phyloP scores from a whole-genome alignment of 2,888 invertebrate species.

The Rhynchonema sp. region DNA sequence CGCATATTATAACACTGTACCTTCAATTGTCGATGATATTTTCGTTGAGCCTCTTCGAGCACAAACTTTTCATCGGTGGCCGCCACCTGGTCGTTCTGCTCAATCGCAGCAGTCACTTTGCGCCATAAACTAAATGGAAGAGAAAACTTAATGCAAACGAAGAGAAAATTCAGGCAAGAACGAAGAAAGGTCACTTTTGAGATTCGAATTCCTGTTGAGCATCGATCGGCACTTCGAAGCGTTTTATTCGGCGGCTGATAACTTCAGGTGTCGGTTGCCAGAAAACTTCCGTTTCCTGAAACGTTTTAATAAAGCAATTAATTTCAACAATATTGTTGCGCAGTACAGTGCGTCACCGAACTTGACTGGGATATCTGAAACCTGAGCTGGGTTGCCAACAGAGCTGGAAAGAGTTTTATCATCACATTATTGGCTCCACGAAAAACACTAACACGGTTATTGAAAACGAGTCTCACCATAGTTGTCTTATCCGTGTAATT shows the following conservation, averaged over 20 bases:
- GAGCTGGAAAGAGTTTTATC: no score
- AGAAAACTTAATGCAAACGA: no score
- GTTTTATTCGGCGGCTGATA: constrained; percentile 49
- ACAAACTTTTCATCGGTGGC: constrained; percentile 78
- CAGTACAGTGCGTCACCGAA: no score
- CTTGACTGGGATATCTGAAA: no score
- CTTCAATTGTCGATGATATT: constrained; percentile 49
- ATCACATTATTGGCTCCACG: no score
- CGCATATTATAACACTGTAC: no score
- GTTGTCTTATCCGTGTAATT: constrained; percentile 63
- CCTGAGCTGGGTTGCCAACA: no score
- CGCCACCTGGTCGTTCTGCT: constrained; percentile 53
- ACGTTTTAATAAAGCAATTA: background rate
- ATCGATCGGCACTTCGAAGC: constrained; percentile 57
- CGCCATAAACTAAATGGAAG: constrained; percentile 46
- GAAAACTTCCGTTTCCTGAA: constrained; percentile 30
- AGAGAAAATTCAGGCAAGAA: constrained; percentile 7
- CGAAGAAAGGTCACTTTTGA: constrained; percentile 38
- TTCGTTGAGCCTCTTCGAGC: constrained; percentile 66
- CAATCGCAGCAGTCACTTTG: constrained; percentile 64
- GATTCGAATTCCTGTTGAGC: constrained; percentile 62
- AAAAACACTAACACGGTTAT: no score
- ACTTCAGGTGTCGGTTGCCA: constrained; percentile 53
- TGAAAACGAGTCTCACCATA: no score
- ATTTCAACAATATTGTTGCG: background rate